Evolutionary conservation across 2,113 vertebrate genomes (phyloP), one percentile per base, ranked within the genome.

Genomic region (Pachypanchax playfairii): DNA sequence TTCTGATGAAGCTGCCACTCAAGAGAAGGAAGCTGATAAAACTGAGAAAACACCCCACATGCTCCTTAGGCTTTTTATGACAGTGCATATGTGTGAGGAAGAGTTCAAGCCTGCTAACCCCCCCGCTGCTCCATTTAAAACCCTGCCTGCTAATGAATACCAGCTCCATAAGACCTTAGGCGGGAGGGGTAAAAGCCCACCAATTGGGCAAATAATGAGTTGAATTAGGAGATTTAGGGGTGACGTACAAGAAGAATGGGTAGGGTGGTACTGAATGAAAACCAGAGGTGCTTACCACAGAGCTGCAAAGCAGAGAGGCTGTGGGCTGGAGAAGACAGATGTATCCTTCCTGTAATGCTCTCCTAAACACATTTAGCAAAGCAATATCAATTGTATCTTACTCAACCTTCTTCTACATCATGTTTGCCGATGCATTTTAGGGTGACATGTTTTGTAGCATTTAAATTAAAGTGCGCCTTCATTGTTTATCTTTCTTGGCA

Each of bases 131-230:
- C 74, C 61, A 29, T 85, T 69, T 73, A 79, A 89, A 87, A 88
- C 67, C 69, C 81, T 77, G 65, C 33, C 74, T 79, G 73, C 70
- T 93, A 93, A 93, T 91, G 81, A 93, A 87, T 90, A 90, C 88
- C 92, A 92, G 91, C 83, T 84, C 79, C 63, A 66, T 70, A 77
- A 73, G 83, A 89, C 88, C 91, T 54, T 66, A 67, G 86, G 90
- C 83, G 48, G 82, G 77, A 82, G 87, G 88, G 89, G 84, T 86
- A 88, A 83, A 85, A 90, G 83, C 86, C 84, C 89, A 78, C 85
- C 90, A 93, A 92, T 92, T 90, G 89, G 90, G 92, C 92, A 84
- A 92, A 93, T 92, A 92, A 93, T 90, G 88, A 90, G 85, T 87
- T 90, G 84, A 92, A 93, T 92, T 90, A 90, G 85, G 87, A 92